phyloP scores from a whole-genome alignment of 2,113 vertebrate species.

The Toxostoma redivivum region DNA sequence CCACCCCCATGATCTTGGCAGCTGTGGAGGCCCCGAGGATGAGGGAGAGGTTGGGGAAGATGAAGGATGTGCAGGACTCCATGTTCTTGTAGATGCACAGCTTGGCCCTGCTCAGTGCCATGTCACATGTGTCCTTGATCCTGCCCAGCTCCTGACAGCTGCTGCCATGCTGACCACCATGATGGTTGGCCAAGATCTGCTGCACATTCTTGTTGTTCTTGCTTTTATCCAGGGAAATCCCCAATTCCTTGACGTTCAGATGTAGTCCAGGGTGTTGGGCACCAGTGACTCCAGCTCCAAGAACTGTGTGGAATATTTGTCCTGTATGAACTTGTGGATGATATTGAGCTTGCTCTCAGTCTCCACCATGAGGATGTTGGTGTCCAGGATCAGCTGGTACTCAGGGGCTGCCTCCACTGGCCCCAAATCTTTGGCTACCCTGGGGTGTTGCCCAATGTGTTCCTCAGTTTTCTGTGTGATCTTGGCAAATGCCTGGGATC shows the following conservation, averaged over 20 bases:
- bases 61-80: background rate
- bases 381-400: accelerated
- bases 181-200: background rate
- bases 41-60: background rate
- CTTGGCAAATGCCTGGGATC: accelerated
- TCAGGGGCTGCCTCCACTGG: accelerated
- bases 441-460: background rate
- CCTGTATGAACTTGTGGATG: background rate
- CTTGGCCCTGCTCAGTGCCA: accelerated
- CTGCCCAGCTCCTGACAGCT: background rate
- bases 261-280: accelerated
- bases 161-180: background rate
- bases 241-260: accelerated
- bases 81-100: accelerated
- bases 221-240: background rate
- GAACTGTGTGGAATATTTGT: background rate
- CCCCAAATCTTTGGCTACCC: accelerated
- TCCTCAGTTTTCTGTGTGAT: background rate
- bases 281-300: accelerated
- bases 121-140: accelerated
- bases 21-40: accelerated
- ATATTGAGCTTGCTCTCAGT: background rate
- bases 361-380: background rate
- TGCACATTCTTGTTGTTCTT: accelerated
- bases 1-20: background rate